Base-by-base conservation (phyloP, 2,888 invertebrate species). In the Strigamia maritima region DNA sequence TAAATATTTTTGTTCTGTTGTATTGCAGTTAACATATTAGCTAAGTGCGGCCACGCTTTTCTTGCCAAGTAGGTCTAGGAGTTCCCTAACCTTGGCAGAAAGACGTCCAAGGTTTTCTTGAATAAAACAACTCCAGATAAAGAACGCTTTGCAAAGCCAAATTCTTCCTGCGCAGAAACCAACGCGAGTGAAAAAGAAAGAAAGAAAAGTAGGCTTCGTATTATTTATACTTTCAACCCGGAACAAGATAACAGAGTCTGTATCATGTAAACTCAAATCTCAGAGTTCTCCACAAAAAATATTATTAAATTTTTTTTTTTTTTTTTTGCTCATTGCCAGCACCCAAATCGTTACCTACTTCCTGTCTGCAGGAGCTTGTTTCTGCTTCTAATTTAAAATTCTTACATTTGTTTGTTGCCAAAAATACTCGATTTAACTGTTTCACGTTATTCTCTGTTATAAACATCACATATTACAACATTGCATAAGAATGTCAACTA, bases 11-110 rank as follows among this genome's bases (percentile, higher is more conserved):
- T 2, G 19, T 60, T 60, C 16, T 60, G 60, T 60, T 19, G 19
- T 19, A 60, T 60, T 19, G 19, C 60, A 60, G 19, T 24, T 60
- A 60, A 60, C 60, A 60, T n/a, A 60, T 19, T 60, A 60, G 60
- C 60, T 6, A 60, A 19, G n/a, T 0, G 49, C 10, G 49, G 60
- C 60, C 60, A 60, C 60, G 24, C 22, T 10, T 60, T 24, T 24
- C 24, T 19, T 60, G 60, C 60, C 60, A 60, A 60, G 60, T 60
- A 60, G 60, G 60, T 60, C 60, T 60, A 22, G 60, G 60, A 60
- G 60, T 60, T 60, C 60, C 60, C 60, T 60, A 60, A 60, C 60
- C 60, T 60, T 60, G 60, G 60, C 60, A 60, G 60, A 22, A 60
- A 19, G 60, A 60, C 60, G 60, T 60, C 60, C 60, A 60, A 60